Base-by-base conservation (phyloP, 2,888 invertebrate species). In the Pelosia muscerda region DNA sequence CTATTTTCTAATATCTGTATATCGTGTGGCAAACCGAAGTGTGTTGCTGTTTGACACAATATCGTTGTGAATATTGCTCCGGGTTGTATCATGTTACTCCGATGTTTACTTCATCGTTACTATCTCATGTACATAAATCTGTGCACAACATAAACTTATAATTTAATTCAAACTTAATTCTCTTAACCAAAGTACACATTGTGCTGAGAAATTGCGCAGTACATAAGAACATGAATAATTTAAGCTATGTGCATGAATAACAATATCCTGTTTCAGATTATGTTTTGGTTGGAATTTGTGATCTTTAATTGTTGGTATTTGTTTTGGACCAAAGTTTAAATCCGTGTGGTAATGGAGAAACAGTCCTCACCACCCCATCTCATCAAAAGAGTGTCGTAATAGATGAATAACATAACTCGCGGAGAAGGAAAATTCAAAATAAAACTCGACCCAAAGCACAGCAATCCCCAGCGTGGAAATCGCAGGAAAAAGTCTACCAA, bases 141-240 rank as follows among this genome's bases (percentile, higher is more conserved):
- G 34, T 57, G 60, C 61, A 26, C 23, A 34, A 26, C 67, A 66
- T 62, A 38, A 77, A 76, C 70, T 75, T 78, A 63, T 73, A 77
- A 77, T 75, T 75, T 75, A 75, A 77, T 75, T 63, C 63, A 56
- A 72, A 63, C 60, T 72, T 63, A 54, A 75, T 72, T 72, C 60
- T 68, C 61, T 65, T 15, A 64, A 66, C 68, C 38, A 53, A 62
- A 38, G 31, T 63, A 74, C 63, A 72, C 55, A 67, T 63, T 69
- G 55, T 54, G 22, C 58, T 56, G 59, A 66, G 69, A 72, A 70
- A 67, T 31, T 63, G 62, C 58, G 34, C 10, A 28, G 57, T 15
- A 64, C 56, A 42, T 42, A 49, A 64, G 64, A 56, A 56, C 55
- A 10, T 56, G 64, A 64, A 64, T 58, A 57, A 49, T 64, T 64